Percentiles rank a stretch among this genome's conserved stretches.
Evolutionary conservation across 2,113 vertebrate species (phyloP).

Genomic region (Heterotilapia buettikoferi): DNA sequence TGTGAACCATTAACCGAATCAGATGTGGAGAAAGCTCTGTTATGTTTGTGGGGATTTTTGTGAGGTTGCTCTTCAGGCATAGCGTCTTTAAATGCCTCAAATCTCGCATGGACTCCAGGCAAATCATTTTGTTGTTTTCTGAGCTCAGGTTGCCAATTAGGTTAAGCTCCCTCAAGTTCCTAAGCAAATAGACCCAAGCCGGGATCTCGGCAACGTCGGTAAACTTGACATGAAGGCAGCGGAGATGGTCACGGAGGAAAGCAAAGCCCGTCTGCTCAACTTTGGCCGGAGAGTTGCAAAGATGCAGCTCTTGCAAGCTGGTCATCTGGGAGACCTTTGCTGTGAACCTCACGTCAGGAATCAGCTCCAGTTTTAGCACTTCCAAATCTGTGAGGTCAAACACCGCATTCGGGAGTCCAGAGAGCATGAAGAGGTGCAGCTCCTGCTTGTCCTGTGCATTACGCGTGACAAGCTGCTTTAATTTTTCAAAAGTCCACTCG

Average conservation of each 20-base stretch:
- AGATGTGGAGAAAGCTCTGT: slow-evolving; percentile 93
- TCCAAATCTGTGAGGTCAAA: slow-evolving; percentile 93
- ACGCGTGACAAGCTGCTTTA: slow-evolving; percentile 84
- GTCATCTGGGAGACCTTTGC: slow-evolving; percentile 97
- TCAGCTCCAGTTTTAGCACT: slow-evolving; percentile 90
- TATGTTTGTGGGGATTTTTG: slow-evolving; percentile 94
- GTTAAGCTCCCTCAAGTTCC: slow-evolving; percentile 87
- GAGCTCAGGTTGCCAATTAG: slow-evolving; percentile 92
- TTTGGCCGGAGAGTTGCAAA: slow-evolving; percentile 93
- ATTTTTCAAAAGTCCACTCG: slow-evolving; percentile 94
- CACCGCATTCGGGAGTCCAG: slow-evolving; percentile 88
- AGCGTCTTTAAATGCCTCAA: slow-evolving; percentile 87
- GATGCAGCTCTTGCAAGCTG: slow-evolving; percentile 89
- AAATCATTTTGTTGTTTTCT: slow-evolving; percentile 98
- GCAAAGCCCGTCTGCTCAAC: slow-evolving; percentile 92
- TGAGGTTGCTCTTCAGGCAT: slow-evolving; percentile 92
- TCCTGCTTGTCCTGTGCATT: slow-evolving; percentile 91
- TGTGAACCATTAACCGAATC: slow-evolving; percentile 88
- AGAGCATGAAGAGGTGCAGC: slow-evolving; percentile 91
- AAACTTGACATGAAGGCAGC: slow-evolving; percentile 95
- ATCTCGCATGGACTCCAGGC: slow-evolving; percentile 91
- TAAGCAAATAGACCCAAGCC: slow-evolving; percentile 91
- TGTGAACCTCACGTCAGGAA: slow-evolving; percentile 91
- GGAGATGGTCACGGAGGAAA: slow-evolving; percentile 91
- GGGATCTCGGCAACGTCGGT: slow-evolving; percentile 95